These are phyloP conservation scores for Microcebus griseorufus DNA, from an alignment of 2,113 vertebrate genomes.

Conservation along the genomic window DNA sequence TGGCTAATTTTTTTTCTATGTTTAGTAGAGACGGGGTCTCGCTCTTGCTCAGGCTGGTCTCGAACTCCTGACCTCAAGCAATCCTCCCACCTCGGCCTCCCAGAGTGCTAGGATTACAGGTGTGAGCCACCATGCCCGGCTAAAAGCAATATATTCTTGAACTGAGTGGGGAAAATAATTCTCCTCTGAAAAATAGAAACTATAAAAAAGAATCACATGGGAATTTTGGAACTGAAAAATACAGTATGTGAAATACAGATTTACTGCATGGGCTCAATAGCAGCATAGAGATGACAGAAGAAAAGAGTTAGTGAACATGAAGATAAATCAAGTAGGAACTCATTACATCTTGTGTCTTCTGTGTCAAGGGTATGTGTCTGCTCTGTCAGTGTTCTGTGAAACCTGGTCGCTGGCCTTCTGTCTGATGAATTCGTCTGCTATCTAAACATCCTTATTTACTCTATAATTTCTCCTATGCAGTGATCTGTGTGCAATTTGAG, in stretches of 20 bases:
- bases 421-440: background rate
- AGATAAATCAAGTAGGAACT: background rate
- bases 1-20: too few relatives aligned
- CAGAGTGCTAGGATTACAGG: too few relatives aligned
- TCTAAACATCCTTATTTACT: background rate
- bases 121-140: too few relatives aligned
- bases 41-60: too few relatives aligned
- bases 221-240: conserved; percentile 15
- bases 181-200: conserved; percentile 3
- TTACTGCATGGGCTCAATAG: background rate
- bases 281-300: background rate
- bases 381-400: background rate
- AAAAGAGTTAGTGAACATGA: background rate
- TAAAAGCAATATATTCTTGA: background rate
- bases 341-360: background rate
- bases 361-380: background rate
- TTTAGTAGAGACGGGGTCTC: too few relatives aligned
- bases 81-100: too few relatives aligned
- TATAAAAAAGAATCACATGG: background rate
- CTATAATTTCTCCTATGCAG: background rate
- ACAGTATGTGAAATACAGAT: background rate
- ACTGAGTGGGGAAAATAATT: conserved; percentile 9
- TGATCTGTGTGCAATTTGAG: background rate
- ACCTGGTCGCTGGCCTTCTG: background rate
- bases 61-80: too few relatives aligned